Conservation (phyloP, 2,888 invertebrate species). For the Hydroisotoma schaefferi region DNA sequence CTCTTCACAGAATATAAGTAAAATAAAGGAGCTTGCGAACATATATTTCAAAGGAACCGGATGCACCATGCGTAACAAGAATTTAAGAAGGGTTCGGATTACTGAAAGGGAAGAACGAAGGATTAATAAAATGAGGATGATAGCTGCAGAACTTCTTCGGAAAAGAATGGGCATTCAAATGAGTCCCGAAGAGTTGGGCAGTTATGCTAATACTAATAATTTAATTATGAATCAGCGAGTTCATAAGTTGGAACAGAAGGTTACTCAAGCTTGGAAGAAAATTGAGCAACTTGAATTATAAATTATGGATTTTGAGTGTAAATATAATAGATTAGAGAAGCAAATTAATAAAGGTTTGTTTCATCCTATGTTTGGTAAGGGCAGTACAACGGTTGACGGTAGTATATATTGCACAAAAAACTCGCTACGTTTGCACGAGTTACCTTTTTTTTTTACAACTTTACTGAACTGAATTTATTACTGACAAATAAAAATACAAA, state of each 20-base stretch:
- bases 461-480: too few species aligned
- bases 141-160: conserved; percentile 19
- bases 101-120: conserved; percentile 13
- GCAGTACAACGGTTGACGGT: too few species aligned
- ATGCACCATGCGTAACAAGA: conserved; percentile 17
- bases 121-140: conserved; percentile 24
- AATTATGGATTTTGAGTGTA: too few species aligned
- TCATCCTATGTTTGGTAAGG: too few species aligned
- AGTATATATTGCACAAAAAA: too few species aligned
- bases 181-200: conserved; percentile 24
- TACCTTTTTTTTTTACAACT: too few species aligned
- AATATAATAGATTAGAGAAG: too few species aligned
- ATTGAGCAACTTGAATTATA: too few species aligned
- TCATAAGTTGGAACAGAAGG: conserved; percentile 16
- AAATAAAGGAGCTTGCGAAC: conserved; percentile 25
- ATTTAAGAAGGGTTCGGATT: conserved; percentile 1
- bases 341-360: too few species aligned
- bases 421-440: too few species aligned
- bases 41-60: conserved; percentile 23
- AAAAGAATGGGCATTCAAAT: conserved; percentile 25
- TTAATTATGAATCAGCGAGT: conserved; percentile 15
- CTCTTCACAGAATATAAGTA: conserved; percentile 15
- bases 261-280: too few species aligned
- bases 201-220: conserved; percentile 25
- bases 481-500: too few species aligned